Base-by-base conservation (phyloP, 1,140 invertebrate species). In the Solenopsis invicta region DNA sequence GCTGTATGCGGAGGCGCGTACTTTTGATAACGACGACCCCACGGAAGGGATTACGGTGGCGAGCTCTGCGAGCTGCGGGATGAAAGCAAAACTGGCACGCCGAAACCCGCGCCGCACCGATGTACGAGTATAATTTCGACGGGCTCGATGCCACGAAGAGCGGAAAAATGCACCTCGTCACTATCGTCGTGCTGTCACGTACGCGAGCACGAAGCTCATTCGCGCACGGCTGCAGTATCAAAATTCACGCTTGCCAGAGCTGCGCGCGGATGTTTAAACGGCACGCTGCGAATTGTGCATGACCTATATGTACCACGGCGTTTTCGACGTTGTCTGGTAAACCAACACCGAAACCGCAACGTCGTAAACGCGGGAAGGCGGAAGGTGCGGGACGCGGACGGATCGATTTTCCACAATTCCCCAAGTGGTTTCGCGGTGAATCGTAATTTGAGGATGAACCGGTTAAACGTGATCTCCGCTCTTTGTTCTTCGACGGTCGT, bases 221-320 rank as follows among this genome's bases (percentile, higher is more conserved):
- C 29, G 13, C 12, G 10, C 45, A 2, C 24, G 52, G 41, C 10
- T 10, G 16, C 18, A 59, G 12, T 10, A 24, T 48, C 54, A 41
- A 74, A 82, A 84, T 81, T 54, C 10, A 13, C 41, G 21, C 50
- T 48, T 29, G 62, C 34, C 77, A 12, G 8, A 29, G n/a, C 21
- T 29, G 29, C 21, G 29, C 21, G 76, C 86, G 87, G 86, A 87
- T 90, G 87, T 91, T 90, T 74, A 89, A 91, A 86, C 92, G 89
- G 90, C 82, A 66, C 41, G 72, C 59, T 85, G 80, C 75, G 72
- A 50, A 84, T 62, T 41, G 67, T 75, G 75, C 80, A 86, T 90
- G 87, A 86, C 92, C 92, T 82, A 92, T 64, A 89, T 89, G 16
- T 80, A 50, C 41, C 52, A 59, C 50, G 48, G 1, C 64, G 56